phyloP scores from a whole-genome alignment of 1,140 invertebrate species.

The Asbolus verrucosus region DNA sequence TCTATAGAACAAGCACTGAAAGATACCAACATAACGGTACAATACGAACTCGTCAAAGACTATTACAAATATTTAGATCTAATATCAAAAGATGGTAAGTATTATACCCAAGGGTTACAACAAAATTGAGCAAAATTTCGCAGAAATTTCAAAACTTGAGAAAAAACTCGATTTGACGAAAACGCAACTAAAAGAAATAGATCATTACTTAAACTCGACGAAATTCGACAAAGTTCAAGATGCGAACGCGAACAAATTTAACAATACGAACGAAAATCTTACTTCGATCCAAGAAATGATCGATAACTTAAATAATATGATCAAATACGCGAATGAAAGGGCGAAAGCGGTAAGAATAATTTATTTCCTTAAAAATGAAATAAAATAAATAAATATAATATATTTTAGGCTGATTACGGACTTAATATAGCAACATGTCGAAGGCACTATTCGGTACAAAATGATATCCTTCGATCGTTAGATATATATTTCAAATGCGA shows the following conservation, averaged over 20 bases:
- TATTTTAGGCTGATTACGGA: slow-evolving; percentile 54
- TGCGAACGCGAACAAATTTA: slow-evolving; percentile 11
- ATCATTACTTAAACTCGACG: slow-evolving; percentile 26
- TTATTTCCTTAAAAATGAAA: too few relatives aligned
- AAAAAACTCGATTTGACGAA: slow-evolving; percentile 65
- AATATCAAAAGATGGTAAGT: slow-evolving; percentile 59
- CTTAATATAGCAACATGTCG: slow-evolving; percentile 73
- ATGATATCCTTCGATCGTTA: slow-evolving; percentile 50
- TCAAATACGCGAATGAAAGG: slow-evolving; percentile 81
- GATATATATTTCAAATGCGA: slow-evolving; percentile 54
- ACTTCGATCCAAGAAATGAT: slow-evolving; percentile 61
- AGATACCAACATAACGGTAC: slow-evolving; percentile 65
- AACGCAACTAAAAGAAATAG: slow-evolving; percentile 45
- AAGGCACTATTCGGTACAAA: slow-evolving; percentile 75
- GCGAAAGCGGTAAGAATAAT: slow-evolving; percentile 65
- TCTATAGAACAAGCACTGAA: slow-evolving; percentile 68
- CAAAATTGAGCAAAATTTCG: slow-evolving; percentile 47
- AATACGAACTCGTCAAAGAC: slow-evolving; percentile 65
- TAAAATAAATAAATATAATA: too few relatives aligned
- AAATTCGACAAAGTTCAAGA: slow-evolving; percentile 23
- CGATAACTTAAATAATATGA: slow-evolving; percentile 77
- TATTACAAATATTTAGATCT: slow-evolving; percentile 55
- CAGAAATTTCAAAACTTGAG: slow-evolving; percentile 65
- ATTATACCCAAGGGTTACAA: slow-evolving; percentile 49
- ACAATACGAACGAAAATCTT: slow-evolving; percentile 24